Evolutionary conservation across 2,888 invertebrate genomes (phyloP).

Genomic region (Yponomeuta sedellus): DNA sequence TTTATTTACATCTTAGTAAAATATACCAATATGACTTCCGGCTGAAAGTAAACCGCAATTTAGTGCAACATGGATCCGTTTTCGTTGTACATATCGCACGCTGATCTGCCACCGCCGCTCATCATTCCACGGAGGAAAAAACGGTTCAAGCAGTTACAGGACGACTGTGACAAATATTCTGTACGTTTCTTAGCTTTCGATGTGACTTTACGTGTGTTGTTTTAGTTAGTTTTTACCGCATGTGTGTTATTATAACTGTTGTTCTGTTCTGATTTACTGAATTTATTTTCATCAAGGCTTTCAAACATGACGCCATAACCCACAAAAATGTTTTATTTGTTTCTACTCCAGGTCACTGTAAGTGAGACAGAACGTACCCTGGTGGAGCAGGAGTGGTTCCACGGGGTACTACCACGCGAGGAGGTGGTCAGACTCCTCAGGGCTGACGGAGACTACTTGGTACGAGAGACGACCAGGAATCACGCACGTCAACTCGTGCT

Average conservation of each 20-base stretch:
- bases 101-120: constrained; percentile 60
- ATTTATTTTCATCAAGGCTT: not conserved
- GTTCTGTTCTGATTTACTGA: not conserved
- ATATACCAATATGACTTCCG: not conserved
- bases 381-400: constrained; percentile 97
- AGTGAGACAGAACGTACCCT: constrained; percentile 79
- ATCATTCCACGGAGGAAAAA: constrained; percentile 66
- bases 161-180: constrained; percentile 15
- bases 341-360: constrained; percentile 50
- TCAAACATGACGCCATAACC: not conserved
- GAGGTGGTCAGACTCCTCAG: constrained; percentile 94
- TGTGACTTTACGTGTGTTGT: constrained; percentile 12
- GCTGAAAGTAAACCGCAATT: not conserved
- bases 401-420: constrained; percentile 95
- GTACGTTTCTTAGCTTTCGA: constrained; percentile 16
- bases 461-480: constrained; percentile 93
- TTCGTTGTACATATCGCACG: constrained; percentile 62
- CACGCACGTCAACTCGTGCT: constrained; percentile 95
- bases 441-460: constrained; percentile 96
- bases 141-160: constrained; percentile 54
- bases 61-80: constrained; percentile 51
- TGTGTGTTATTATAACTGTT: not conserved
- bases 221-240: not conserved
- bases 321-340: not conserved
- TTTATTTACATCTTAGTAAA: not conserved